Evolutionary conservation across 2,113 vertebrate species (phyloP).

Genomic region (Siniperca knerii): DNA sequence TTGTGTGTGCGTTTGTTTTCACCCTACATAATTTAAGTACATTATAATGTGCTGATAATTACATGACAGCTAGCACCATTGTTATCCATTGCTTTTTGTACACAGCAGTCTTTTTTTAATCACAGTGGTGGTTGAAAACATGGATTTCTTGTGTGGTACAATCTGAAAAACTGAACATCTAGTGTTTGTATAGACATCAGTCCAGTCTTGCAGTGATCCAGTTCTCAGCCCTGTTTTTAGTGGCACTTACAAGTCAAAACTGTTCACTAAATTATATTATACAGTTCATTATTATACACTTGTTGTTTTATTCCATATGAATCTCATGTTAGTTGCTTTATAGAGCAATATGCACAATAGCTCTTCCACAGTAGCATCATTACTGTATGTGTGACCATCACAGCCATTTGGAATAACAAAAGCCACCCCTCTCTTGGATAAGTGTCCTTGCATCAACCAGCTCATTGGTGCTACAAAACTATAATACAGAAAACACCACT

Average conservation of each 20-base stretch:
- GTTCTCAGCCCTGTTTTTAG: slow-evolving; percentile 38
- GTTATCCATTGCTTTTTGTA: slow-evolving; percentile 30
- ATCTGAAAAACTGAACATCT: slow-evolving; percentile 9
- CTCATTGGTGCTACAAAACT: slow-evolving; percentile 69
- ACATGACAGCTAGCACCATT: slow-evolving; percentile 31
- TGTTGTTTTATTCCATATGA: slow-evolving; percentile 35
- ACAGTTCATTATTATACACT: slow-evolving; percentile 38
- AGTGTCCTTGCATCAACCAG: slow-evolving; percentile 80
- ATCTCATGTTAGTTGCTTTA: slow-evolving; percentile 22
- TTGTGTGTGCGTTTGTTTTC: slow-evolving; percentile 51
- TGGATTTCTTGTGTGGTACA: slow-evolving; percentile 27
- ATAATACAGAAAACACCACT: slow-evolving; percentile 43
- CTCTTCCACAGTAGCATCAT: slow-evolving; percentile 42
- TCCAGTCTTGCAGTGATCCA: slow-evolving; percentile 35
- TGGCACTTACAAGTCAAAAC: slow-evolving; percentile 47
- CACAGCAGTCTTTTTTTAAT: slow-evolving; percentile 30
- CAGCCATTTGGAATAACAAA: slow-evolving; percentile 67
- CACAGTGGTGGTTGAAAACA: slow-evolving; percentile 38
- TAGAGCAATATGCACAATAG: slow-evolving; percentile 22
- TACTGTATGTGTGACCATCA: slow-evolving; percentile 35
- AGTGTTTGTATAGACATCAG: not conserved
- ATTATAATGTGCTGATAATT: slow-evolving; percentile 38
- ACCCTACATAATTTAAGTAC: slow-evolving; percentile 51
- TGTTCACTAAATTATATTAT: slow-evolving; percentile 34
- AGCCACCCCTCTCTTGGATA: slow-evolving; percentile 62